Evolutionary conservation across 2,888 invertebrate species (phyloP).

Genomic region (Ectemnius cavifrons): DNA sequence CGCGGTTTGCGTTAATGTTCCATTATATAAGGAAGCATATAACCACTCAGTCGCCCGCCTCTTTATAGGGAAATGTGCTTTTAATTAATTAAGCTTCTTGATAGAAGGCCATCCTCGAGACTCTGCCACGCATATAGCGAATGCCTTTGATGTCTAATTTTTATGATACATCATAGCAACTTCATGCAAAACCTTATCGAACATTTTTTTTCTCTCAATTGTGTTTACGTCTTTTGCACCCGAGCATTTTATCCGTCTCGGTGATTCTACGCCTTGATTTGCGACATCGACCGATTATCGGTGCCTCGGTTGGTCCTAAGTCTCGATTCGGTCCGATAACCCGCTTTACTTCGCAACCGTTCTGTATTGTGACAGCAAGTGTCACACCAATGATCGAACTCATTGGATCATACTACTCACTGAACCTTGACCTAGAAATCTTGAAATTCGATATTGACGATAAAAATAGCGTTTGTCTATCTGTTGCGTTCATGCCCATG

Average conservation of each 20-base stretch:
- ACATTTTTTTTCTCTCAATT: neutral
- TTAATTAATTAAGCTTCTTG: conserved; percentile 13
- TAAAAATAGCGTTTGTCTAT: conserved; percentile 42
- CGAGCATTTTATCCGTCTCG: neutral
- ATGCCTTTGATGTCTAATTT: no score
- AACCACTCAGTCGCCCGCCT: conserved; percentile 27
- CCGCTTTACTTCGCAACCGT: neutral
- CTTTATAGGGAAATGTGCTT: conserved; percentile 21
- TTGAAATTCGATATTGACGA: conserved; percentile 48
- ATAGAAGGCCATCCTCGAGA: neutral
- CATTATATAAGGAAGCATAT: conserved; percentile 67
- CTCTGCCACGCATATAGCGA: neutral
- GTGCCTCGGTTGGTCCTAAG: neutral
- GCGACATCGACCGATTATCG: neutral
- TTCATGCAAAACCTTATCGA: neutral
- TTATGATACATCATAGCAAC: neutral
- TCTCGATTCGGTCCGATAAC: neutral
- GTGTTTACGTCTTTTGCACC: no score
- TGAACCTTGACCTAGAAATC: conserved; percentile 63
- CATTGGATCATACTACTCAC: conserved; percentile 51
- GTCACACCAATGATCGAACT: conserved; percentile 35
- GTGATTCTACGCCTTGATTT: neutral
- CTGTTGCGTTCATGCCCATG: no score
- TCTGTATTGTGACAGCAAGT: conserved; percentile 22
- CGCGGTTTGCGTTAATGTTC: conserved; percentile 51